Base-by-base conservation (phyloP, 2,113 vertebrate genomes). In the Antechinus flavipes region DNA sequence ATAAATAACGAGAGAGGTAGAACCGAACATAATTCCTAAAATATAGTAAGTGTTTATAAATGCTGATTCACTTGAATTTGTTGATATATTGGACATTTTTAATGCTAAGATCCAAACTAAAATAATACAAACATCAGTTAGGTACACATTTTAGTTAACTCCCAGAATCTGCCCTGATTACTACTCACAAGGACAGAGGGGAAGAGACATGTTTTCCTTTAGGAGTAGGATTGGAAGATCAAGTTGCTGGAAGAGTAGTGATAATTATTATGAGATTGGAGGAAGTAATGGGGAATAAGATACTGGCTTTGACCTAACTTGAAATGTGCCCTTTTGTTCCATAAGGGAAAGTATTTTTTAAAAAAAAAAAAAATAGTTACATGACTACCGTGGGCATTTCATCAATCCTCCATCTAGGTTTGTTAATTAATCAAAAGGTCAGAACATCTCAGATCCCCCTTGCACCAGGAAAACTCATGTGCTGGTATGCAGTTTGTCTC, bases 401-500 rank as follows among this genome's bases (percentile, higher is more conserved):
- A 49, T 8, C 14, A 95, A 24, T 46, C 96, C 90, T 95, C 93
- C 93, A 49, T 30, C 54, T 52, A 53, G 27, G 12, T 94, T 95
- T 93, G n/a, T 61, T 96, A 94, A 54, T 93, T 92, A 68, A 96
- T 94, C 76, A 94, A 76, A 55, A 76, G 94, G 56, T 26, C 16
- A 6, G 27, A 54, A 14, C 53, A 50, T 23, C 54, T 26, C 49
- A 90, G 92, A 56, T 91, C 93, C 92, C 90, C 96, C 49, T 9
- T 47, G 96, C 30, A 92, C 42, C 56, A 91, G 90, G 95, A 93
- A 94, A 94, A 96, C 91, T 98, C 95, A 97, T 97, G 95, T 97
- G 94, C 94, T 93, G 93, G 91, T 95, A 9, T 93, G 96, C 96
- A 91, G 91, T 96, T 97, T 97, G 97, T 97, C 95, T 97, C 93